phyloP scores from a whole-genome alignment of 2,797 vertebrate species.

The Sebastes jordani region DNA sequence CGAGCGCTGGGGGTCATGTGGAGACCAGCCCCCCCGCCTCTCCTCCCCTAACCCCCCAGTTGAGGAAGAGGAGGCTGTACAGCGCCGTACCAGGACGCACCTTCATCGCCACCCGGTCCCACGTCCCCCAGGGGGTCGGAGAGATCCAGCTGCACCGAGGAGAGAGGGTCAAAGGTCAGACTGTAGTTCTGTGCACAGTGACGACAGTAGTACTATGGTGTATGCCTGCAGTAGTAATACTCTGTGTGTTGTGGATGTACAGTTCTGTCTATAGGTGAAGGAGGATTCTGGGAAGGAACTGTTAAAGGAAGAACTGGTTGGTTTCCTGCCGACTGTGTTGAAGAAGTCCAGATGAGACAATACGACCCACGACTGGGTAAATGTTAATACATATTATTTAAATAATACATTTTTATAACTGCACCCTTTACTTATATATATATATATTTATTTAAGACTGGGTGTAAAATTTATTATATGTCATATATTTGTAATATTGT shows the following conservation, averaged over 20 bases:
- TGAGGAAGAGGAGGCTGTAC: slow-evolving; percentile 95
- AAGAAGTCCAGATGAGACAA: slow-evolving; percentile 98
- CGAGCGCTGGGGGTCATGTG: slow-evolving; percentile 76
- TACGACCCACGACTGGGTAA: slow-evolving; percentile 92
- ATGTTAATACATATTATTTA: not conserved
- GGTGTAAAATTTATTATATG: not conserved
- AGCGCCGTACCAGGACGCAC: slow-evolving; percentile 94
- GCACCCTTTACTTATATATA: too few species aligned
- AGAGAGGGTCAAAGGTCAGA: slow-evolving; percentile 94
- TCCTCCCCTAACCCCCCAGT: slow-evolving; percentile 81
- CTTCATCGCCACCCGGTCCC: slow-evolving; percentile 94
- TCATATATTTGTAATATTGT: too few species aligned
- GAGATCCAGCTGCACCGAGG: slow-evolving; percentile 94
- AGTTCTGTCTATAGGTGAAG: slow-evolving; percentile 97
- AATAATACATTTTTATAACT: rapidly evolving
- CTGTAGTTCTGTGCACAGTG: not conserved
- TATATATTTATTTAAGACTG: not conserved
- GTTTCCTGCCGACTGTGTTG: slow-evolving; percentile 98
- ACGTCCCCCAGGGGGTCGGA: slow-evolving; percentile 90
- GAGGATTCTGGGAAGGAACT: slow-evolving; percentile 96
- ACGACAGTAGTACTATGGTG: too few species aligned
- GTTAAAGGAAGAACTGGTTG: slow-evolving; percentile 97
- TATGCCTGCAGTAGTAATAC: not conserved
- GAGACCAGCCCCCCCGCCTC: slow-evolving; percentile 83
- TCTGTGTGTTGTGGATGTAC: slow-evolving; percentile 19